Base-by-base conservation (phyloP, 1,140 invertebrate genomes). In the Atta cephalotes region DNA sequence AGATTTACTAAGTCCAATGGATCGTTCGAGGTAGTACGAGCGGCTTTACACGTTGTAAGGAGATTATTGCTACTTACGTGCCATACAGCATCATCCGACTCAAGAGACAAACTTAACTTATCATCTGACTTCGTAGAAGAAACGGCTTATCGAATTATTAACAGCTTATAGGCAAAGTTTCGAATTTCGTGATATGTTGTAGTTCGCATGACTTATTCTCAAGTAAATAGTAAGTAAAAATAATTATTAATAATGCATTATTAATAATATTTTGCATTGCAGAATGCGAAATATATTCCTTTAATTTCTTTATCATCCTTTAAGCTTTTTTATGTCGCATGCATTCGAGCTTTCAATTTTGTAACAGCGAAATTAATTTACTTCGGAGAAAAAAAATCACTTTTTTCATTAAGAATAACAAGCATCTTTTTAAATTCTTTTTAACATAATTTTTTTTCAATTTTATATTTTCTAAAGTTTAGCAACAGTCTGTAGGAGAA, bases 41-140 rank as follows among this genome's bases (percentile, higher is more conserved):
- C 71, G 21, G 49, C 74, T 86, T 86, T 86, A 72, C 85, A 72
- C 66, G 78, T 51, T 71, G 45, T 86, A 82, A 86, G 53, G 58
- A 39, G 78, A 86, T 86, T 86, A 86, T 82, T 62, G 85, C 45
- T 70, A 31, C 77, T 70, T 80, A 80, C 18, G 53, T 62, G 39
- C 85, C 84, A 21, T 68, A 85, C 35, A 18, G 39, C 51, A n/a
- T 81, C 60, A 49, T 49, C 39, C 51, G 21, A 60, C 18, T 10
- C 35, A 35, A 66, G 31, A 45, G 62, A 58, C 74, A 60, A 66
- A 78, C 63, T 85, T 66, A 45, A 78, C 63, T 85, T 79, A 53
- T 78, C 74, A 56, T 49, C 31, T 53, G 84, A 65, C 51, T 39
- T 70, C 66, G 21, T 9, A 21, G 63, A 80, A 78, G 76, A 66